Base-by-base conservation (phyloP, 2,888 invertebrate genomes). In the Dione juno region DNA sequence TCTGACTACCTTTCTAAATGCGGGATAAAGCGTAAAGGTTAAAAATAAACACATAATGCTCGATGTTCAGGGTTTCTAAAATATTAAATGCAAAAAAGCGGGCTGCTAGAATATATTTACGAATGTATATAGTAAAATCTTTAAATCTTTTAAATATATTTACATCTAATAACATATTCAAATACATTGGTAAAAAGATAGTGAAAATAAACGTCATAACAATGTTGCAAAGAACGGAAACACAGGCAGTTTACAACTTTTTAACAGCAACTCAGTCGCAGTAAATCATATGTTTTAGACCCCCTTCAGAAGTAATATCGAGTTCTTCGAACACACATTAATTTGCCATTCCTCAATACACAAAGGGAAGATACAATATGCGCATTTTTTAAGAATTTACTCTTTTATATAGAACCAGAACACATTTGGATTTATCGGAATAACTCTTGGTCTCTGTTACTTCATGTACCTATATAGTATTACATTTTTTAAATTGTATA, bases 311-410 rank as follows among this genome's bases (percentile, higher is more conserved):
- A 91, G 90, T 90, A 90, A 91, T 88, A 89, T 89, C 86, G 88
- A 88, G 88, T 93, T 93, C 92, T 90, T 89, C 91, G 92, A 93
- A 93, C 86, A 84, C 86, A 77, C 92, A 92, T 93, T 92, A 92
- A 91, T 92, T 86, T 87, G 86, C 88, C 86, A 89, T 89, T 89
- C 87, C 90, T 90, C 89, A 91, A 89, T 87, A 86, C 83, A 81
- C 83, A 82, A 90, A 88, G 86, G 90, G 90, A 89, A 90, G 84
- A 84, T 84, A 88, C 88, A 84, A 85, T 80, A 78, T 79, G 81
- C 82, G 82, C 80, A 80, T 81, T 83, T 84, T 87, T 83, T 84
- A 81, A 82, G 80, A 84, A 50, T 86, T 78, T 74, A 21, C 64
- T 64, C 64, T 64, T 68, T 67, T 35, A 61, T 52, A 69, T 69